phyloP scores from a whole-genome alignment of 2,113 vertebrate species.

The Prunella himalayana region DNA sequence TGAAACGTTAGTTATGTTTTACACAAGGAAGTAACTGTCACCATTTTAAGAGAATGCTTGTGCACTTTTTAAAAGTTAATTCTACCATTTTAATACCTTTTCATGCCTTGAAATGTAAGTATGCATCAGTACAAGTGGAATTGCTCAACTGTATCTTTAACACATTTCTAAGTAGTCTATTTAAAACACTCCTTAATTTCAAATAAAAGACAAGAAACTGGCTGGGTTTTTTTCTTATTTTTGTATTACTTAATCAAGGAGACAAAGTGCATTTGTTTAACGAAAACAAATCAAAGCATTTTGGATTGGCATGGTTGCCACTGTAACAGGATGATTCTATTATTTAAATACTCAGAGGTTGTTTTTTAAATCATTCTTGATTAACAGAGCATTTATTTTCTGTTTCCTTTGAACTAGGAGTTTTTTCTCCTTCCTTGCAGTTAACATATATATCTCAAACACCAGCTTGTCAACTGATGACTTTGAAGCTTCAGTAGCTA shows the following conservation, averaged over 20 bases:
- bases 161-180: neutral
- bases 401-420: slow-evolving; percentile 1
- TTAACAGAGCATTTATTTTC: neutral
- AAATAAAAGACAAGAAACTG: neutral
- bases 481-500: neutral
- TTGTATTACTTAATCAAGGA: neutral
- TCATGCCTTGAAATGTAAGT: neutral
- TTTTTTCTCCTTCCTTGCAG: neutral
- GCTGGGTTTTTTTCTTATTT: neutral
- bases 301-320: neutral
- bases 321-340: neutral
- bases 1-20: neutral
- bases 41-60: neutral
- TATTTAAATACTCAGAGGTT: neutral
- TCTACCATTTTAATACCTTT: neutral
- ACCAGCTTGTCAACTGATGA: slow-evolving; percentile 8
- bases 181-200: neutral
- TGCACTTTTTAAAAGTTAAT: neutral
- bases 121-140: neutral
- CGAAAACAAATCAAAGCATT: neutral
- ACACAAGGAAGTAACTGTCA: fast-evolving
- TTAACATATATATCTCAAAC: neutral
- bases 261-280: neutral
- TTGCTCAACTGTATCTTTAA: neutral
- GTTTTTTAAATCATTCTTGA: neutral